phyloP scores from a whole-genome alignment of 2,888 invertebrate species.

The Galerucella calmariensis region DNA sequence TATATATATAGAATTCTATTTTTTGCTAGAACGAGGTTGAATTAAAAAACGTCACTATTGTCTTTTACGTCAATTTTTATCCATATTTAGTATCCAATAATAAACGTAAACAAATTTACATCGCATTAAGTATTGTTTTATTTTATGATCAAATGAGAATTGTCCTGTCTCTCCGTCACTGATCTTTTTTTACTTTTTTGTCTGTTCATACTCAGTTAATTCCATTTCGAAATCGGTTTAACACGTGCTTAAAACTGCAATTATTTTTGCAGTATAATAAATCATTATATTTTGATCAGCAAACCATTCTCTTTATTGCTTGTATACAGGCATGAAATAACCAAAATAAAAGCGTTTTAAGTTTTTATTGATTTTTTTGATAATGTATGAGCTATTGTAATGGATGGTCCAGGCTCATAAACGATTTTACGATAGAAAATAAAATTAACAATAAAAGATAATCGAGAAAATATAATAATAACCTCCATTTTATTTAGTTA shows the following conservation, averaged over 20 bases:
- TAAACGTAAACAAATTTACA: not conserved
- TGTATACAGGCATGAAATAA: conserved; percentile 35
- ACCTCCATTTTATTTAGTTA: conserved; percentile 28
- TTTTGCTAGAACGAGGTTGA: no score
- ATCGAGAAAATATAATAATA: conserved; percentile 33
- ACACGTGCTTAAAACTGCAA: conserved; percentile 36
- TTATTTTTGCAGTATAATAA: conserved; percentile 34
- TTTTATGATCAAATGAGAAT: not conserved
- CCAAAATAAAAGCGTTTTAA: conserved; percentile 36
- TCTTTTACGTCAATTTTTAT: no score
- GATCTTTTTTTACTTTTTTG: conserved; percentile 3
- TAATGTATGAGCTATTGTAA: conserved; percentile 35
- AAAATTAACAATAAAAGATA: conserved; percentile 36
- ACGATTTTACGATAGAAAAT: conserved; percentile 35
- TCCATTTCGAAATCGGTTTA: conserved; percentile 33
- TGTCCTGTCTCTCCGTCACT: not conserved
- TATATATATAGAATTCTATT: no score
- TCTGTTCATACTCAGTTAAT: conserved; percentile 23
- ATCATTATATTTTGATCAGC: conserved; percentile 36
- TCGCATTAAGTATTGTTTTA: not conserved
- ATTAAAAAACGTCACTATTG: no score
- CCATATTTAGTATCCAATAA: not conserved
- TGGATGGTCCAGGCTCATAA: conserved; percentile 33
- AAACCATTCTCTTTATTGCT: conserved; percentile 34
- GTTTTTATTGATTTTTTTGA: conserved; percentile 35